Evolutionary conservation across 2,113 vertebrate genomes (phyloP), one percentile per base, ranked within the genome.

Genomic region (Corythoichthys haematopterus): DNA sequence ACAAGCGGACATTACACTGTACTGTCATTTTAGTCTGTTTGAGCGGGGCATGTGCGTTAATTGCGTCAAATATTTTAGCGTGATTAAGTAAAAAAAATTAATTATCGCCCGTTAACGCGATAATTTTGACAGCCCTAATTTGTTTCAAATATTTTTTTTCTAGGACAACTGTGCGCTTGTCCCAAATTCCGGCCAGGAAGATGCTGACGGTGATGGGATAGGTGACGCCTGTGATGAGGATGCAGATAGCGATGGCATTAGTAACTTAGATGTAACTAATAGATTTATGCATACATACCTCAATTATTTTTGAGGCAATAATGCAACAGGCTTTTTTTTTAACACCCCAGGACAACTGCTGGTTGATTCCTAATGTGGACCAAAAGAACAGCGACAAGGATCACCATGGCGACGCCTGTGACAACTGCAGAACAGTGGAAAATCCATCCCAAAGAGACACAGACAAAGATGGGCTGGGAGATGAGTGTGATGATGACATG

Each of bases 161-260:
- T 81, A 99, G 97, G 97, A 99, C 87, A 99, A 99, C 83, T 99
- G 97, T 82, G 81, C 91, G 16, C 94, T 92, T 67, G 94, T 98
- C 64, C 97, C 97, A 40, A 99, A 99, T 84, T 99, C 97, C 47
- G 97, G 97, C 61, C 97, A 99, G 88, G 97, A 99, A 85, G 97
- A 99, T 60, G 94, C 95, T 0, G 97, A 99, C 75, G 70, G 88
- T 66, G 94, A 99, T 28, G 94, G 94, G 38, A 66, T 88, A 45
- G 97, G 97, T 13, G 94, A 99, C 16, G 88, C 95, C 2, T 99
- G 97, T 74, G 97, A 99, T 1, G 92, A 95, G 0, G 97, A 99
- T 47, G 96, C 97, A 0, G 97, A 99, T 70, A 94, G 91, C 53
- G 97, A 99, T 4, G 93, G 95, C 56, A 94, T 99, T 77, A 52